Base-by-base conservation (phyloP, 1,140 invertebrate genomes). In the Conus ventricosus region DNA sequence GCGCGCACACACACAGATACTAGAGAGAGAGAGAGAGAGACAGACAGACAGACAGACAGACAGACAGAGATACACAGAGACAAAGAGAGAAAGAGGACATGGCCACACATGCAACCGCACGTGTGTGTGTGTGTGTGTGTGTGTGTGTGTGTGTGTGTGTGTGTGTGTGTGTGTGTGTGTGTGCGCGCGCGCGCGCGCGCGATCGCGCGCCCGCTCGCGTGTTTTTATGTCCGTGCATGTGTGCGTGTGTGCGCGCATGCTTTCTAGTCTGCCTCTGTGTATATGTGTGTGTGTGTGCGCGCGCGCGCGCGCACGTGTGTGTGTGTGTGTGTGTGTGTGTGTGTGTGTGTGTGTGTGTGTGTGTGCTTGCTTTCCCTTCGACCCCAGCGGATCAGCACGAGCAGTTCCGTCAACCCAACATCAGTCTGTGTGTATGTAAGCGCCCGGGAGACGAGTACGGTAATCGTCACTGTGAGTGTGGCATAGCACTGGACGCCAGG, bases 271-370 rank as follows among this genome's bases (percentile, higher is more conserved):
- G 39, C 39, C 39, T 39, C 39, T 39, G 39, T 39, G 39, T 39
- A 3, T 39, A 39, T 39, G 3, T 39, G 71, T 15, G 20, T 15
- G 7, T 0, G 13, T 0, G 71, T 75, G 71, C 25, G 71, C 25
- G 71, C 7, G 71, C 25, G 71, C 7, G 71, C 7, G 71, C 7
- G 15, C 7, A 8, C 7, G 71, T 23, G 4, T 75, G 71, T 75
- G n/a, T 75, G 23, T 20, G 71, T 75, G 71, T 75, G 15, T 17
- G 71, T 75, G 71, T 75, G 71, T 75, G 71, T 75, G 71, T 75
- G 71, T 75, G 71, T 75, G 71, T 75, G 71, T n/a, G 71, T 75
- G 71, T 75, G 71, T 75, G 71, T 75, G 71, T 75, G 71, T 75
- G 71, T n/a, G 71, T 75, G 71, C 7, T 4, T n/a, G 71, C 3